Evolutionary conservation across 2,113 vertebrate genomes (phyloP), one percentile per base, ranked within the genome.

Genomic region (Etia nguti): DNA sequence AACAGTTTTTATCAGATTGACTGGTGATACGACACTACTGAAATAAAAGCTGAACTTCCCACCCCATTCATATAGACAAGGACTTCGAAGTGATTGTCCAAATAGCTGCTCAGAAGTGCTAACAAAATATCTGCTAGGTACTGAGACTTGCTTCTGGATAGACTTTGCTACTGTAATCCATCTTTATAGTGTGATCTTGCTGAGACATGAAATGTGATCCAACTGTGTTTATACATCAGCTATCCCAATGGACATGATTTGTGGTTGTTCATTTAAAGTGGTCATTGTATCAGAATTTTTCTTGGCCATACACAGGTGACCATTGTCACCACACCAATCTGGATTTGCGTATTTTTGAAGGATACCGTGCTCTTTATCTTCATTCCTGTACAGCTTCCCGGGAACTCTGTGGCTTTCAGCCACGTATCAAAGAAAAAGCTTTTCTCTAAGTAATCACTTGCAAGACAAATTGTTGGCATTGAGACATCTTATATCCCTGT

Each of bases 391-490:
- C 55, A 65, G 52, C 36, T 68, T 79, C 20, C 80, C 6, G 46
- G 80, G 82, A 91, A 87, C 22, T 85, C 81, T 29, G 82, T 79
- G 77, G 85, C 89, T 93, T 86, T 87, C 88, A 77, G 90, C 90
- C 84, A 88, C 82, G 24, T 84, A 88, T 91, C 81, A 89, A 73
- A 88, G 77, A 85, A 82, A 93, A 83, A 86, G 84, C 86, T 82
- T 86, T 90, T 83, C 88, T 89, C 82, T 92, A 92, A 91, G 93
- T 93, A 93, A 95, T 94, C 87, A 92, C 89, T 93, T 82, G 85
- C 73, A 90, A 94, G 93, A 95, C 92, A 92, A 94, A 95, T 93
- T 88, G 91, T 85, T 92, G 92, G 92, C 91, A 89, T 92, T 88
- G 90, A 94, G 89, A 92, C 90, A 92, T 94, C 90, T 92, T 93